These are phyloP conservation scores for Pitangus sulphuratus DNA, from an alignment of 2,797 vertebrate genomes.

Conservation along the genomic window DNA sequence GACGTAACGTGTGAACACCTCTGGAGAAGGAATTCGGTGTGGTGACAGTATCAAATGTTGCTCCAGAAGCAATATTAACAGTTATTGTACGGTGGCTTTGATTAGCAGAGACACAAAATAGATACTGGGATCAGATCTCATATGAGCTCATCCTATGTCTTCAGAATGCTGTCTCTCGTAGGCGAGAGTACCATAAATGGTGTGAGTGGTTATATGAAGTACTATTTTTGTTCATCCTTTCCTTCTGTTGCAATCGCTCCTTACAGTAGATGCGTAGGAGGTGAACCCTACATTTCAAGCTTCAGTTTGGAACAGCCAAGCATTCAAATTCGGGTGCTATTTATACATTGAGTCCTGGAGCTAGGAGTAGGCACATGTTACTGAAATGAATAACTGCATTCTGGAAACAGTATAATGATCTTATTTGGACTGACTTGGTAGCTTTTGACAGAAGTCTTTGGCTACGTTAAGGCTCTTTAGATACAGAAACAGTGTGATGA, in stretches of 20 bases:
- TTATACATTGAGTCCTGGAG: neutral
- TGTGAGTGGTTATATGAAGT: constrained; percentile 9
- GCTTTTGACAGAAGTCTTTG: neutral
- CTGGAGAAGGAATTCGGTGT: neutral
- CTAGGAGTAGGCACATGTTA: neutral
- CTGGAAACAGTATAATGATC: neutral
- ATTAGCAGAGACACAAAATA: neutral
- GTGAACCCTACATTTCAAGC: neutral
- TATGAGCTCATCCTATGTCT: constrained; percentile 29
- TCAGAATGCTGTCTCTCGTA: constrained; percentile 25
- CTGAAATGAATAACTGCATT: neutral
- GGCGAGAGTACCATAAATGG: constrained; percentile 31
- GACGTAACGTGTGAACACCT: accelerated
- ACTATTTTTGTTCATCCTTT: constrained; percentile 55
- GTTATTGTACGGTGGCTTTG: neutral
- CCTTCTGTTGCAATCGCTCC: constrained; percentile 39
- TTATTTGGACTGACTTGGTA: neutral
- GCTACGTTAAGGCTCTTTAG: neutral
- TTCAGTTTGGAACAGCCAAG: neutral
- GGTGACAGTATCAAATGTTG: neutral
- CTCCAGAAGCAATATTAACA: neutral
- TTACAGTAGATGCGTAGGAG: neutral
- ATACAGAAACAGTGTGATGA: neutral
- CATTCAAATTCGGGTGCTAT: neutral
- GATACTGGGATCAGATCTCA: constrained; percentile 28